A percentile compares a stretch with the other conserved stretches of the same genome.
phyloP scores from a whole-genome alignment of 1,140 invertebrate genomes.

The Drosophila kikkawai region DNA sequence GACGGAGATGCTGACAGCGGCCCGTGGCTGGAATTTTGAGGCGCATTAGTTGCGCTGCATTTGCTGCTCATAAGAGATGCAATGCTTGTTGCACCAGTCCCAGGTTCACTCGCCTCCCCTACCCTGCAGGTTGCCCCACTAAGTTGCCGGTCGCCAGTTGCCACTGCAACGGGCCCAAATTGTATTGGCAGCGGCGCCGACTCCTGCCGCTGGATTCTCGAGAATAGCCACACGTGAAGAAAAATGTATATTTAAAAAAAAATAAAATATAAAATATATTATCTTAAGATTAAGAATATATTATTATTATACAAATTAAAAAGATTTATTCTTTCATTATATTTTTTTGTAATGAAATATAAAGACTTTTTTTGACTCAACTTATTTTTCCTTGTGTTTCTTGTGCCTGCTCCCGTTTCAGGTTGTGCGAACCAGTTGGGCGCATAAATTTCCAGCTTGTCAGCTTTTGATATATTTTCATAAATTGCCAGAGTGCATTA shows the following conservation, averaged over 20 bases:
- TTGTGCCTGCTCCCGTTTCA: constrained; percentile 47
- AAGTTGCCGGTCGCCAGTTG: constrained; percentile 48
- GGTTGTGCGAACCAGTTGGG: constrained; percentile 64
- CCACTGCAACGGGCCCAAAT: constrained; percentile 34
- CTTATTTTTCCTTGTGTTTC: constrained; percentile 1
- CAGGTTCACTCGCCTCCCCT: background rate
- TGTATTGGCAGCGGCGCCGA: constrained; percentile 54
- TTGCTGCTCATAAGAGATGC: constrained; percentile 76
- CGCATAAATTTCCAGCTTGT: constrained; percentile 83
- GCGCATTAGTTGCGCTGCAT: constrained; percentile 82
- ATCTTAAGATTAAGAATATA: too few relatives aligned
- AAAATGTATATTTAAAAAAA: too few relatives aligned
- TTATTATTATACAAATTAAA: too few relatives aligned
- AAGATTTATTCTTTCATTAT: background rate
- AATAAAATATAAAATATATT: background rate
- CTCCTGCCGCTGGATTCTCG: constrained; percentile 16
- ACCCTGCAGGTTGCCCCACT: constrained; percentile 40
- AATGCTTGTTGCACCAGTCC: constrained; percentile 61
- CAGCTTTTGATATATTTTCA: constrained; percentile 84
- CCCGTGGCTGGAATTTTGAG: constrained; percentile 73
- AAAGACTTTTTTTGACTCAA: rapidly evolving
- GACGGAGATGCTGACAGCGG: constrained; percentile 62
- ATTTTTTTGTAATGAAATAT: background rate
- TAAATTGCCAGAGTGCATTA: constrained; percentile 83
- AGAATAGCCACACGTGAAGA: background rate